Conservation (phyloP, 1,140 invertebrate species). For the Rhyzopertha dominica region DNA sequence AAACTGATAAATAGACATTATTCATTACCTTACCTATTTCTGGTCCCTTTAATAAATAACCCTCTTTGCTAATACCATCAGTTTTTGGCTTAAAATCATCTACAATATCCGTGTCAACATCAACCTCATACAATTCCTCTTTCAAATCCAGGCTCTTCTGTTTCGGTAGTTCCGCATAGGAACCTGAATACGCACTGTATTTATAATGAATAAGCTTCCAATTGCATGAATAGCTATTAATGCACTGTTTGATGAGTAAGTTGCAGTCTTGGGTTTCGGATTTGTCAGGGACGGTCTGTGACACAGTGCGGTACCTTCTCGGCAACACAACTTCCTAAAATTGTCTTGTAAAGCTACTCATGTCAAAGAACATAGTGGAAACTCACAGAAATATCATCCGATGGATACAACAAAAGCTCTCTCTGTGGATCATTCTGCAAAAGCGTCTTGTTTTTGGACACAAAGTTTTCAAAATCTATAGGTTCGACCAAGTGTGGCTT, state of each 20-base stretch:
- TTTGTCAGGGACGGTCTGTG: constrained; percentile 60
- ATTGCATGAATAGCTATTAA: constrained; percentile 78
- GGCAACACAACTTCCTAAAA: constrained; percentile 73
- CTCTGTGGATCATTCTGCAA: constrained; percentile 89
- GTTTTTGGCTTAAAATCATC: constrained; percentile 63
- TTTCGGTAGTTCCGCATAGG: constrained; percentile 78
- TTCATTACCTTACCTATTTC: constrained; percentile 55
- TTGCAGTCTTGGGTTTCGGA: constrained; percentile 53
- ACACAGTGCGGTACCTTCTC: constrained; percentile 69
- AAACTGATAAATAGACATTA: constrained; percentile 7
- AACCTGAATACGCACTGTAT: constrained; percentile 77
- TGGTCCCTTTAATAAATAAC: constrained; percentile 84
- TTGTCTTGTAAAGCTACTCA: neutral
- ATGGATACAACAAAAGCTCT: constrained; percentile 82
- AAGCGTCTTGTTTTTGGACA: constrained; percentile 84
- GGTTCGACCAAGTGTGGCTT: constrained; percentile 75
- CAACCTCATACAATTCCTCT: constrained; percentile 82
- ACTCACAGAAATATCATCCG: constrained; percentile 88
- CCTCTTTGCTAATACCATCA: constrained; percentile 79
- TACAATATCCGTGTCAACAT: constrained; percentile 76
- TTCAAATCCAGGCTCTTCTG: constrained; percentile 59
- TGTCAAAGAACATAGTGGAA: constrained; percentile 1
- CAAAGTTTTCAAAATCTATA: constrained; percentile 85
- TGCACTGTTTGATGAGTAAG: constrained; percentile 78
- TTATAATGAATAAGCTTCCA: constrained; percentile 88